phyloP scores from a whole-genome alignment of 2,797 vertebrate genomes.

The Gymnocypris eckloni region DNA sequence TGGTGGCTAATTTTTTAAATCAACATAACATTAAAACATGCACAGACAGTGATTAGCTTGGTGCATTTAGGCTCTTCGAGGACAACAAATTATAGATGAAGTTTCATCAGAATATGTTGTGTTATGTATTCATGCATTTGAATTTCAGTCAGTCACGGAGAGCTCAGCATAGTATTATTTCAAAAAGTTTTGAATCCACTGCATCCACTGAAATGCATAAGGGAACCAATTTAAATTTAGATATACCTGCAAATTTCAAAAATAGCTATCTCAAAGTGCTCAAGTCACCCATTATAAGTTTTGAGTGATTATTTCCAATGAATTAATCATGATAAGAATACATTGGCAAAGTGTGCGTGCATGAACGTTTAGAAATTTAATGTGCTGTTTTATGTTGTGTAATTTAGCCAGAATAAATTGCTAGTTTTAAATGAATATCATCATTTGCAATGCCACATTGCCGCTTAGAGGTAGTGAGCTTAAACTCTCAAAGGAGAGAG shows the following conservation, averaged over 20 bases:
- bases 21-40: neutral
- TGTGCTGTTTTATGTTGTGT: conserved; percentile 47
- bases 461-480: conserved; percentile 31
- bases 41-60: neutral
- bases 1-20: neutral
- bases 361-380: conserved; percentile 27
- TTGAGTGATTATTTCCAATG: conserved; percentile 41
- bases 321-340: conserved; percentile 42
- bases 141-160: conserved; percentile 7
- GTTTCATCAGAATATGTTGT: neutral
- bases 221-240: conserved; percentile 23
- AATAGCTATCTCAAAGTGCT: neutral
- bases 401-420: conserved; percentile 47
- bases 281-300: conserved; percentile 18
- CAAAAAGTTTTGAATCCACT: neutral
- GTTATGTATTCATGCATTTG: neutral
- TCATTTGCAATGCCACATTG: conserved; percentile 41
- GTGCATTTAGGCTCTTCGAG: neutral
- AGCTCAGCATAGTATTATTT: conserved; percentile 13
- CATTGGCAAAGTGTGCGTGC: neutral
- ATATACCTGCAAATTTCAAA: conserved; percentile 7
- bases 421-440: conserved; percentile 45
- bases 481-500: conserved; percentile 1
- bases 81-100: neutral
- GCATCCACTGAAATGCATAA: neutral